Base-by-base conservation (phyloP, 2,888 invertebrate genomes). In the Euzophera pinguis region DNA sequence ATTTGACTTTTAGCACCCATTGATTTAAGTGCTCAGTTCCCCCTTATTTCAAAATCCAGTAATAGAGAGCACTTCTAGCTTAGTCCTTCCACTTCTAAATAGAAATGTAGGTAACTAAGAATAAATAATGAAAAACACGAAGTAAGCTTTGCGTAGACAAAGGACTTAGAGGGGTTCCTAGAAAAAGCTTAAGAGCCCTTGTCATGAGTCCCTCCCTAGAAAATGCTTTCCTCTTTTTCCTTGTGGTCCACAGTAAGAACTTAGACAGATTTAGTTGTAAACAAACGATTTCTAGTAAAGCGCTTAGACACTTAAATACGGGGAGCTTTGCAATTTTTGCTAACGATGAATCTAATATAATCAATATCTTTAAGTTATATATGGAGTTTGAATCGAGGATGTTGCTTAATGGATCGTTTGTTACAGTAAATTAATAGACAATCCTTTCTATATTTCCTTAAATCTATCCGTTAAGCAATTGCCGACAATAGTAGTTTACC, bases 111-210 rank as follows among this genome's bases (percentile, higher is more conserved):
- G 58, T 57, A 53, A 48, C 32, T 38, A 63, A 64, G 54, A 64
- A 69, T 72, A 71, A 73, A 63, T 43, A 58, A 60, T 53, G 52
- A 58, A 58, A 57, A 64, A 64, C 61, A 69, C 69, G 67, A 72
- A 76, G 75, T 79, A 72, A 82, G 86, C 84, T 86, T 87, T 81
- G 78, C 79, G 78, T 87, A 87, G 83, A 73, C 67, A 69, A 67
- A 64, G 56, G 67, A 58, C 50, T 71, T 78, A 81, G 77, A 71
- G 70, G 72, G 80, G 72, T 78, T 66, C 75, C 64, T 81, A 82
- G 81, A 62, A 58, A 68, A 68, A 58, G 77, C 78, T 80, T 73
- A 85, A 84, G 81, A 78, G 68, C 67, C 81, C 81, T 76, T 67
- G 62, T 66, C 32, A 34, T 45, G 45, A 45, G 45, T 32, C 16